Evolutionary conservation across 53 echinoderm and acorn worm genomes (phyloP), one percentile per base, ranked within the genome.

Genomic region (Zoroaster sp.): DNA sequence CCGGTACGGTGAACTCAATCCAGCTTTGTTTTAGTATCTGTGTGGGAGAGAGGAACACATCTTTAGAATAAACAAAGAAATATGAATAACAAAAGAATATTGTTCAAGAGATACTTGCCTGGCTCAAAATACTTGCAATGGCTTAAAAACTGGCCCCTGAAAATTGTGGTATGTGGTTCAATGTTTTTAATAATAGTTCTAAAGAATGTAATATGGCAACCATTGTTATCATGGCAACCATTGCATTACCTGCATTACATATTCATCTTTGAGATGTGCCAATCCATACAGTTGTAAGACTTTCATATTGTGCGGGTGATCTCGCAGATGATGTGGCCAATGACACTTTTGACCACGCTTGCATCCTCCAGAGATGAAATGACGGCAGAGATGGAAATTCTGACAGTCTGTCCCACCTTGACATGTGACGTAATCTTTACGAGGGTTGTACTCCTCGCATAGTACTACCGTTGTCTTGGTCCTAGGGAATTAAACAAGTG

Each of bases 11-110:
- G 55, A 72, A 49, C 2, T 83, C 73, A 31, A 73, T 34, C 73
- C 90, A 90, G 74, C 83, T 90, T 35, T 82, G 82, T 17, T 81
- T 68, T 4, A 90, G 37, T 35, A 90, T 40, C 82, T 88, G 47
- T 14, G 65, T 3, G n/a, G n/a, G n/a, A n/a, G n/a, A 37, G 63
- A 0, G 1, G 18, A 66, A 0, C 6, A 66, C 23, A 8, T 18
- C 4, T 34, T 38, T 17, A 42, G 41, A 74, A 15, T 37, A 40
- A 40, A 20, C 38, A 74, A 40, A 23, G 4, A 5, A 10, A 74
- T 23, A 40, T 38, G 49, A 2, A 15, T 18, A 21, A 54, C 10
- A 17, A 18, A 17, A 52, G 52, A n/a, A 52, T 18, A n/a, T n/a
- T n/a, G n/a, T n/a, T n/a, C 52, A 52, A 52, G 17, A 20, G 20